Conservation (phyloP, 2,888 invertebrate species). For the Augiades crinisus region DNA sequence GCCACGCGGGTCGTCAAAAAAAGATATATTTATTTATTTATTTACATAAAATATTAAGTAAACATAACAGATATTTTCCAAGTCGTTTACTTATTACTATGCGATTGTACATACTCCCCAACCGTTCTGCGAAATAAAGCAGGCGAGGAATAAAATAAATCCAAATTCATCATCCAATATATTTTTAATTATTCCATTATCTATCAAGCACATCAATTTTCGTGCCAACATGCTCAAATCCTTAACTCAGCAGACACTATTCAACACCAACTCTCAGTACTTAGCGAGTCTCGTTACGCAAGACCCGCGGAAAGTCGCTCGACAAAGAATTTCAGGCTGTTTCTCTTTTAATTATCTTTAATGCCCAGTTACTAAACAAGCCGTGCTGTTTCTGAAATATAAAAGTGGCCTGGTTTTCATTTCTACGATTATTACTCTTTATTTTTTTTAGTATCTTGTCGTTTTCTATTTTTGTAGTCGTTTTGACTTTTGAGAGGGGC, state of each 20-base stretch:
- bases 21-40: too few species aligned
- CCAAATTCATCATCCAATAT: too few species aligned
- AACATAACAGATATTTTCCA: too few species aligned
- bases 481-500: constrained; percentile 19
- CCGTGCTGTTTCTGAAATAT: constrained; percentile 21
- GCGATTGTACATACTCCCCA: too few species aligned
- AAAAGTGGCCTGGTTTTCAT: constrained; percentile 21
- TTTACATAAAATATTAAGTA: too few species aligned
- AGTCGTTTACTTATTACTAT: too few species aligned
- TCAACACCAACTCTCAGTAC: constrained; percentile 20
- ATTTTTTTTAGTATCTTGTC: constrained; percentile 16
- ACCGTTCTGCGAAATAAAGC: too few species aligned
- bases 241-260: constrained; percentile 6
- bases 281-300: constrained; percentile 27
- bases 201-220: too few species aligned
- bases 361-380: constrained; percentile 30
- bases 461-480: constrained; percentile 16
- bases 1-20: too few species aligned
- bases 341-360: constrained; percentile 36
- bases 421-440: constrained; percentile 18
- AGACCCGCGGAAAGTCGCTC: constrained; percentile 22
- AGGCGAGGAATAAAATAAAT: too few species aligned
- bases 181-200: too few species aligned
- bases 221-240: not conserved
- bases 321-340: constrained; percentile 32